Conservation (phyloP, 2,888 invertebrate genomes). For the Heliconius hortense region DNA sequence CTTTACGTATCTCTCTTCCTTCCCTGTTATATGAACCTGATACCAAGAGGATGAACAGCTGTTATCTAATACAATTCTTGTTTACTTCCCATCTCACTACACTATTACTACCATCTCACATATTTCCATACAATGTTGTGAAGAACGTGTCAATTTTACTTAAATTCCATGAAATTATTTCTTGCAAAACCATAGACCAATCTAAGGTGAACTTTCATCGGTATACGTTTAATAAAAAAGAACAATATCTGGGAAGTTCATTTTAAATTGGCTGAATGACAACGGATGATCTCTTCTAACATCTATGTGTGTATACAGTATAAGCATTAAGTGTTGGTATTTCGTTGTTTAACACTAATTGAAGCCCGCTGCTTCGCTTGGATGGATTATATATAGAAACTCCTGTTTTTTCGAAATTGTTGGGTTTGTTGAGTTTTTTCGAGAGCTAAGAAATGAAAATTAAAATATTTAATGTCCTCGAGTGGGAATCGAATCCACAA, state of each 20-base stretch:
- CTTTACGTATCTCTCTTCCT: too few species aligned
- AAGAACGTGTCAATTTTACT: conserved; percentile 26
- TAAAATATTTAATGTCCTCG: too few species aligned
- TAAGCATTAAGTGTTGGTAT: background rate
- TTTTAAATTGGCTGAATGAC: conserved; percentile 14
- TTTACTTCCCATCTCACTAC: conserved; percentile 5
- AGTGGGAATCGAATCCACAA: too few species aligned
- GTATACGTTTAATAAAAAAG: background rate
- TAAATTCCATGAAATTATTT: conserved; percentile 32
- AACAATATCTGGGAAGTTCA: conserved; percentile 19
- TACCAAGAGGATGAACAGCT: conserved; percentile 8
- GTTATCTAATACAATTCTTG: conserved; percentile 19
- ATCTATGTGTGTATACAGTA: background rate
- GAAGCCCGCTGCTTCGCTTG: too few species aligned
- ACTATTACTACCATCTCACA: conserved; percentile 22
- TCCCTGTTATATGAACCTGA: background rate
- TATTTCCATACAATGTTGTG: conserved; percentile 14
- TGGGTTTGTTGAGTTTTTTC: too few species aligned
- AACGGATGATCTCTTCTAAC: conserved; percentile 18
- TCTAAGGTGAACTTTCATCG: conserved; percentile 18
- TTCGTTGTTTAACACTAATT: background rate
- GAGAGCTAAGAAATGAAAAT: too few species aligned
- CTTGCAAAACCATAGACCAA: conserved; percentile 18
- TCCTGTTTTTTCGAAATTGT: too few species aligned
- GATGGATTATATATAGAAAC: too few species aligned